Conservation (phyloP, 1,140 invertebrate genomes). For the Philaenus spumarius region DNA sequence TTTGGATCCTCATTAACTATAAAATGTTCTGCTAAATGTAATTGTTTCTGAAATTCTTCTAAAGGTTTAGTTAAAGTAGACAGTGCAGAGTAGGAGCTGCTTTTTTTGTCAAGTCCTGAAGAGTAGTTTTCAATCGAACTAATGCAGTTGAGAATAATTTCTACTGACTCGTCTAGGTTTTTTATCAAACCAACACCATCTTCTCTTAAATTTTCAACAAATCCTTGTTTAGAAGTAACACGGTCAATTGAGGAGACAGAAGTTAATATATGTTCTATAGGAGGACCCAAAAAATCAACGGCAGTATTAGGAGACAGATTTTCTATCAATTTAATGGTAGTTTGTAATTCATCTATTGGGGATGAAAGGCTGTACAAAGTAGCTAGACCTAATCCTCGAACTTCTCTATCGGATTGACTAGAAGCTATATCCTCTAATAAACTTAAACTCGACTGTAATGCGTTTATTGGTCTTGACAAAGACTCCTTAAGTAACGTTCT, state of each 20-base stretch:
- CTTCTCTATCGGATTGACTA: constrained; percentile 18
- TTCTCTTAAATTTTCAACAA: constrained; percentile 25
- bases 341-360: constrained; percentile 29
- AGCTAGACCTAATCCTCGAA: constrained; percentile 21
- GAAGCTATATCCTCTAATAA: constrained; percentile 21
- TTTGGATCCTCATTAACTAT: constrained; percentile 15
- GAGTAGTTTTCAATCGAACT: constrained; percentile 24
- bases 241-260: constrained; percentile 37
- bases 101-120: constrained; percentile 10
- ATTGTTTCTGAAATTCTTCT: constrained; percentile 24
- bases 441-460: constrained; percentile 19
- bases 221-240: constrained; percentile 22
- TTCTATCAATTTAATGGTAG: constrained; percentile 29
- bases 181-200: constrained; percentile 26
- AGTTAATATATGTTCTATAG: constrained; percentile 45
- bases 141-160: constrained; percentile 26
- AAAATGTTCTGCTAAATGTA: constrained; percentile 20
- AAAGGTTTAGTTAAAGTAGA: constrained; percentile 26
- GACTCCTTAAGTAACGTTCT: constrained; percentile 21
- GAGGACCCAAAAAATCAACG: constrained; percentile 43
- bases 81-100: constrained; percentile 17
- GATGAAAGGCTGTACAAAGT: constrained; percentile 27
- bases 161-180: constrained; percentile 25
- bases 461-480: constrained; percentile 26
- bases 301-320: constrained; percentile 30